Conservation (phyloP, 2,888 invertebrate species). For the Nebria brevicollis region DNA sequence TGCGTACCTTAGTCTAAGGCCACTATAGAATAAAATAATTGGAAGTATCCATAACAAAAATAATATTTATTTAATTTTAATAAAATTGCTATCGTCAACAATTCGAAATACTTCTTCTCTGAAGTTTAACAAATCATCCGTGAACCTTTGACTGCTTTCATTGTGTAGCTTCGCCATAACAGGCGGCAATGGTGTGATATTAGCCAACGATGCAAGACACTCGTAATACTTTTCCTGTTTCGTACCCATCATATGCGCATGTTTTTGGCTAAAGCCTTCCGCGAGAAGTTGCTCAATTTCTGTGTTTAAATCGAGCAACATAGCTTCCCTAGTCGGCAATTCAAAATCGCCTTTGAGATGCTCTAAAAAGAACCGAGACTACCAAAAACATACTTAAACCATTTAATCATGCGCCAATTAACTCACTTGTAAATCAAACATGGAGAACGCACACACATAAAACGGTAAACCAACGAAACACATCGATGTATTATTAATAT, state of each 20-base stretch:
- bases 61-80: conserved; percentile 53
- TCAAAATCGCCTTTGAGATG: conserved; percentile 68
- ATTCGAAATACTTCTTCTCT: conserved; percentile 74
- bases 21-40: too few relatives aligned
- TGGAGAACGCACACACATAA: conserved; percentile 73
- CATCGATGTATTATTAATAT: conserved; percentile 78
- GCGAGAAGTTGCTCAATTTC: conserved; percentile 68
- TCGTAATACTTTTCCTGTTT: conserved; percentile 78
- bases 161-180: conserved; percentile 77
- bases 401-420: conserved; percentile 24
- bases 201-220: conserved; percentile 72
- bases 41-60: background rate
- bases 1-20: too few relatives aligned
- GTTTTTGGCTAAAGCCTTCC: conserved; percentile 74
- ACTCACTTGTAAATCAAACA: conserved; percentile 77
- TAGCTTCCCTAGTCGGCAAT: conserved; percentile 72
- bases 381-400: conserved; percentile 50
- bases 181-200: conserved; percentile 70
- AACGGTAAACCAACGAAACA: conserved; percentile 79
- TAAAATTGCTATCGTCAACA: conserved; percentile 72
- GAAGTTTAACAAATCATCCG: conserved; percentile 73
- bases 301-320: conserved; percentile 69
- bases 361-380: conserved; percentile 73
- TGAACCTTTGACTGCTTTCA: conserved; percentile 67
- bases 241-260: conserved; percentile 86